A percentile compares a stretch with the other conserved stretches of the same genome.
Conservation (phyloP, 2,888 invertebrate genomes). For the Dolichomitus sp. region DNA sequence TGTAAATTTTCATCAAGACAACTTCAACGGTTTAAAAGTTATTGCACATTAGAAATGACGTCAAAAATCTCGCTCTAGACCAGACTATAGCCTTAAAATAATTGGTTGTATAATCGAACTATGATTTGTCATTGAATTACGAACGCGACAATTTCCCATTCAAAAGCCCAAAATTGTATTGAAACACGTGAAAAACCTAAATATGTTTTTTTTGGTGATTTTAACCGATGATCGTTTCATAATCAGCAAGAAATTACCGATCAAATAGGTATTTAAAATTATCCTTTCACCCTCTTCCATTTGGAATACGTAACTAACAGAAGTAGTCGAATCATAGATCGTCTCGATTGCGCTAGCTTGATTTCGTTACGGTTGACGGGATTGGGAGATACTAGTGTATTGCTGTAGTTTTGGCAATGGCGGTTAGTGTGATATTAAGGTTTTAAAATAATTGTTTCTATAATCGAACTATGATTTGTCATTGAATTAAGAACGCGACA, state of each 20-base stretch:
- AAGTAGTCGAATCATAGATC: slow-evolving; percentile 65
- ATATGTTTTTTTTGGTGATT: no score
- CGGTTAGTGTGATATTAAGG: not conserved
- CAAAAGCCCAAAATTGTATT: no score
- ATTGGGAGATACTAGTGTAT: not conserved
- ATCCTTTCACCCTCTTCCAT: slow-evolving; percentile 42
- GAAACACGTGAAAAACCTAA: no score
- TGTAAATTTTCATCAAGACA: no score
- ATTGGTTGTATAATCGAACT: not conserved
- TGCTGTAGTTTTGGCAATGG: not conserved
- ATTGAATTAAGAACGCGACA: not conserved
- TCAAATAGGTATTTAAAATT: no score
- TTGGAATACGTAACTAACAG: slow-evolving; percentile 53
- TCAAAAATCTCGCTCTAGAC: no score
- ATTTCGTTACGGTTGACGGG: slow-evolving; percentile 48
- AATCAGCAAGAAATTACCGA: no score
- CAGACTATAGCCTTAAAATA: no score
- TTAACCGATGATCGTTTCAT: no score
- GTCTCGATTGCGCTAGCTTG: slow-evolving; percentile 63
- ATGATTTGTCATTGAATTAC: not conserved
- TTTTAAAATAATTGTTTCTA: not conserved
- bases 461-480: not conserved
- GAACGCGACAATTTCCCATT: no score
- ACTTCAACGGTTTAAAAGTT: no score
- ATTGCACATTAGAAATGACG: no score